These are phyloP conservation scores for Isoperla grammatica DNA, from an alignment of 2,888 invertebrate genomes.

Conservation along the genomic window DNA sequence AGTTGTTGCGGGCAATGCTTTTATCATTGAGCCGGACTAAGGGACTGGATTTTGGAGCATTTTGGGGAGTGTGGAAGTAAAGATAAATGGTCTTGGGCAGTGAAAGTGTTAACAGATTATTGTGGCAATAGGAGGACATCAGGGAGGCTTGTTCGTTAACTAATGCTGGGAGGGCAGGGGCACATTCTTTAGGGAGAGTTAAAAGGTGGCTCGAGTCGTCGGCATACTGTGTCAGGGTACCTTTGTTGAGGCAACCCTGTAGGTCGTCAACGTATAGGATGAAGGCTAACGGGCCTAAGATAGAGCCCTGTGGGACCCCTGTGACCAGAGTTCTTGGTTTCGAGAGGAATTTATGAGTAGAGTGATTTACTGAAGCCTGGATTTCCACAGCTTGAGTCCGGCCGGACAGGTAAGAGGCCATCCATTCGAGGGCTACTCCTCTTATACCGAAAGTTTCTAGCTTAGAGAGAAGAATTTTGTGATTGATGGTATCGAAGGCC, in stretches of 20 bases:
- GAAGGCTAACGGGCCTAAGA: neutral
- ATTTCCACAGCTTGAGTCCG: slow-evolving; percentile 8
- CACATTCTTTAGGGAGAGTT: neutral
- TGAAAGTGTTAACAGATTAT: neutral
- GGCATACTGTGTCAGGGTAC: slow-evolving; percentile 1
- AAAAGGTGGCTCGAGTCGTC: slow-evolving; percentile 1
- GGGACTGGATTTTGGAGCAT: neutral
- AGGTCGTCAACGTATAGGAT: neutral
- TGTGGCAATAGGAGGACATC: neutral
- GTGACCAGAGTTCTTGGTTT: neutral
- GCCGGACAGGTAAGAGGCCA: slow-evolving; percentile 13
- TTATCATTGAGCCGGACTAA: neutral
- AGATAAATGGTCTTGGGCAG: neutral
- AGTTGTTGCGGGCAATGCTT: neutral
- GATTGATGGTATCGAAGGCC: slow-evolving; percentile 24
- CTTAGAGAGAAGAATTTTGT: slow-evolving; percentile 10
- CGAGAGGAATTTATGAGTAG: no score
- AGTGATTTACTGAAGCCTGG: no score
- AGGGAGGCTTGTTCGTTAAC: neutral
- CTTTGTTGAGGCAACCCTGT: neutral
- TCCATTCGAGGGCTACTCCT: slow-evolving; percentile 11
- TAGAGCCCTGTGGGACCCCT: neutral
- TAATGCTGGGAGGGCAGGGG: neutral
- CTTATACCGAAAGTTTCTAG: slow-evolving; percentile 15
- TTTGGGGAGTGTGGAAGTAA: neutral